A percentile compares a stretch with the other conserved stretches of the same genome.
These are phyloP conservation scores for Criorhina ranunculi DNA, from an alignment of 2,888 invertebrate species.

Conservation along the genomic window DNA sequence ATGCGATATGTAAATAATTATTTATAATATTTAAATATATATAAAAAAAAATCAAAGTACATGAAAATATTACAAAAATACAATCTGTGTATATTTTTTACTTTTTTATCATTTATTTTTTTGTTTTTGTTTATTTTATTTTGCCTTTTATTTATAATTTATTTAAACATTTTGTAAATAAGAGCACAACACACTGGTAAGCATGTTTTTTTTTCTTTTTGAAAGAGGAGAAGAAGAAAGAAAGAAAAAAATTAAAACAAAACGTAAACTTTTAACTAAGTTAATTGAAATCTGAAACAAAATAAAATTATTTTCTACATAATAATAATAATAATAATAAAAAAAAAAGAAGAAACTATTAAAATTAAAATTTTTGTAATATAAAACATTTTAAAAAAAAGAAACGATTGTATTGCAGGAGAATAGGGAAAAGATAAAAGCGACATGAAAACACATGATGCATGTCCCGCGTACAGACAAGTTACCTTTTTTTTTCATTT, in stretches of 20 bases:
- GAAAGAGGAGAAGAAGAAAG: constrained; percentile 8
- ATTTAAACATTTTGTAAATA: constrained; percentile 57
- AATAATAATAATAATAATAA: constrained; percentile 41
- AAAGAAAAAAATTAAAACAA: constrained; percentile 26
- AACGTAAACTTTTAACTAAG: constrained; percentile 57
- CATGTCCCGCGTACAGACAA: constrained; percentile 15
- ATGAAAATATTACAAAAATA: constrained; percentile 75
- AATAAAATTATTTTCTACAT: constrained; percentile 58
- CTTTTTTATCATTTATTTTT: not conserved
- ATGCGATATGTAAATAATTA: constrained; percentile 74
- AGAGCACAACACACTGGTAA: constrained; percentile 58
- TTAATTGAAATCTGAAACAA: constrained; percentile 48
- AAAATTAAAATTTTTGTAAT: constrained; percentile 29
- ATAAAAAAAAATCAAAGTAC: constrained; percentile 66
- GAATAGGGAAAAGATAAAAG: constrained; percentile 19
- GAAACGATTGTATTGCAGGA: constrained; percentile 29
- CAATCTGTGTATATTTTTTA: constrained; percentile 54
- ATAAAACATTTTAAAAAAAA: constrained; percentile 44
- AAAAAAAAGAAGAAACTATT: constrained; percentile 47
- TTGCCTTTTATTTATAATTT: constrained; percentile 39
- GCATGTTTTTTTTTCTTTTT: constrained; percentile 43
- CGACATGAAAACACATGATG: constrained; percentile 33
- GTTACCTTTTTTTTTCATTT: not conserved
- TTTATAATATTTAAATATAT: constrained; percentile 61
- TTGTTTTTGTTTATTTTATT: constrained; percentile 17